Conservation (phyloP, 1,140 invertebrate species). For the Drosophila pseudoananassae region DNA sequence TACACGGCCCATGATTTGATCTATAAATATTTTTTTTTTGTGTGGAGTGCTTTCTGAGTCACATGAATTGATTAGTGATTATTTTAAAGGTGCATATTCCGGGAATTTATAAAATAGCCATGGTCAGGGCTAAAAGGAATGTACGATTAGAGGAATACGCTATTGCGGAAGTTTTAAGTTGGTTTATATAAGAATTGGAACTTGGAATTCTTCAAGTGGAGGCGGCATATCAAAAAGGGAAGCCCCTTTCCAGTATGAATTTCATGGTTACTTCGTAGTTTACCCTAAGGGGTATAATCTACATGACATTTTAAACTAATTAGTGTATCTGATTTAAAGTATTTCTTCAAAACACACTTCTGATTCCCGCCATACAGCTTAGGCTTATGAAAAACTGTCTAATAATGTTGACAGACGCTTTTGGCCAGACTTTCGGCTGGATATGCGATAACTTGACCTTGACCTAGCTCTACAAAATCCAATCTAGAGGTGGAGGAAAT, state of each 20-base stretch:
- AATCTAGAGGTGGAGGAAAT: constrained; percentile 30
- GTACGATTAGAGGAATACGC: constrained; percentile 42
- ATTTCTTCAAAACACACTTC: constrained; percentile 1
- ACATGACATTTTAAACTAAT: neutral
- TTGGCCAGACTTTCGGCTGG: constrained; percentile 13
- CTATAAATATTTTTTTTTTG: neutral
- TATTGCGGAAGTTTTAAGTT: constrained; percentile 41
- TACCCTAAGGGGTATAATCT: too few relatives aligned
- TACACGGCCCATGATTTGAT: constrained; percentile 17
- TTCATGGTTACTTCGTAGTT: neutral
- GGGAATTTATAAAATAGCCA: constrained; percentile 37
- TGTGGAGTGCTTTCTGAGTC: constrained; percentile 35
- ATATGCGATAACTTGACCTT: constrained; percentile 59
- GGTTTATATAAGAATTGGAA: constrained; percentile 18
- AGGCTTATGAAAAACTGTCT: constrained; percentile 3
- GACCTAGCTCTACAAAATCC: constrained; percentile 60
- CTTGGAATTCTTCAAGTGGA: constrained; percentile 26
- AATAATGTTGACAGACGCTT: constrained; percentile 48
- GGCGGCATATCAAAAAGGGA: constrained; percentile 7
- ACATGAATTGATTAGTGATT: constrained; percentile 14
- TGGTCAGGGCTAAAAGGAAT: constrained; percentile 57
- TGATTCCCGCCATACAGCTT: neutral
- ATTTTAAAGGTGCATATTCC: constrained; percentile 37
- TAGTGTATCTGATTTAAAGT: neutral
- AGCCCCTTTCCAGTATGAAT: neutral